These are phyloP conservation scores for Medauroidea extradentata DNA, from an alignment of 1,140 invertebrate species.

Conservation along the genomic window DNA sequence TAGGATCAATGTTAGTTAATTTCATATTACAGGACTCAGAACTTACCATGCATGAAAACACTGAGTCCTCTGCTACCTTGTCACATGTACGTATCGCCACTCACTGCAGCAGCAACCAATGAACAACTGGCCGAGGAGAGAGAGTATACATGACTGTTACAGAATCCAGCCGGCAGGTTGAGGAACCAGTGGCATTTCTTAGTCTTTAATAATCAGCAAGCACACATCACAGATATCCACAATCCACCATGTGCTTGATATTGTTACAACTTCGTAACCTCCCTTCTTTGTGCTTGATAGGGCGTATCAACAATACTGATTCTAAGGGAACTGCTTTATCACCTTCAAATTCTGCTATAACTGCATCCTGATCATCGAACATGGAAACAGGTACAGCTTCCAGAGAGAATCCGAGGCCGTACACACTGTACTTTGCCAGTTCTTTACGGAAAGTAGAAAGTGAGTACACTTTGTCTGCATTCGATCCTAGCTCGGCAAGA, in stretches of 20 bases:
- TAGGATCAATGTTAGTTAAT: too few species aligned
- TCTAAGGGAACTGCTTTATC: constrained; percentile 47
- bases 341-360: constrained; percentile 53
- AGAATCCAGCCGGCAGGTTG: too few species aligned
- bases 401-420: constrained; percentile 56
- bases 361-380: constrained; percentile 53
- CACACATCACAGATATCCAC: too few species aligned
- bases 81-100: too few species aligned
- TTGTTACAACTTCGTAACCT: constrained; percentile 53
- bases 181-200: too few species aligned
- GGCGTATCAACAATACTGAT: constrained; percentile 48
- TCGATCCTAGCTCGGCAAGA: constrained; percentile 53
- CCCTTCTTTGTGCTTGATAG: constrained; percentile 49
- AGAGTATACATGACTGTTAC: too few species aligned
- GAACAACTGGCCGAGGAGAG: too few species aligned
- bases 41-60: too few species aligned
- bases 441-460: constrained; percentile 43
- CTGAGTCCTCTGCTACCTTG: too few species aligned
- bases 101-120: too few species aligned
- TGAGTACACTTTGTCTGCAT: constrained; percentile 54
- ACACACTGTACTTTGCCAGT: constrained; percentile 40
- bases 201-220: too few species aligned
- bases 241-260: constrained; percentile 58
- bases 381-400: constrained; percentile 58
- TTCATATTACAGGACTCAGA: too few species aligned